Percentiles rank a stretch among this genome's conserved stretches.
phyloP scores from a whole-genome alignment of 2,113 vertebrate genomes.

The cat (Felis catus) region DNA sequence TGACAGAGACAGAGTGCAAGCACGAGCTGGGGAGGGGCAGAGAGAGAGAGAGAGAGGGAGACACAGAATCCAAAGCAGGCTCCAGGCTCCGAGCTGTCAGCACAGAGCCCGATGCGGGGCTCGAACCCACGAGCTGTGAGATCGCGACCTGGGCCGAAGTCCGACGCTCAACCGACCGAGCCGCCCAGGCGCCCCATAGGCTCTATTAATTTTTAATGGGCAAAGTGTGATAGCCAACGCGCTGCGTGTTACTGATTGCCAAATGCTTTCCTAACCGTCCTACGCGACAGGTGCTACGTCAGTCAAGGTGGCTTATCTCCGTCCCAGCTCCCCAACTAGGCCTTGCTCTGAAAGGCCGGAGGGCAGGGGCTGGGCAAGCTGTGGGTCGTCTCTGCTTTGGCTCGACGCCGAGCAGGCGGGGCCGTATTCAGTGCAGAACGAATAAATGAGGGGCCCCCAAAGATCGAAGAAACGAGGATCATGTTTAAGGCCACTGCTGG shows the following conservation, averaged over 20 bases:
- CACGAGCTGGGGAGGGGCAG: no score
- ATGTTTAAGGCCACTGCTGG: background rate
- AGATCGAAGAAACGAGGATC: background rate
- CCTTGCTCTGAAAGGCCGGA: background rate
- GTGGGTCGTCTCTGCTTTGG: background rate
- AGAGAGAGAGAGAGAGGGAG: no score
- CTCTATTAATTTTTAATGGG: fast-evolving
- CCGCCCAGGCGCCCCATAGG: background rate
- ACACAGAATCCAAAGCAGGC: no score
- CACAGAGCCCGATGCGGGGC: no score
- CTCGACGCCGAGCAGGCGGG: background rate
- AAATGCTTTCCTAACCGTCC: background rate
- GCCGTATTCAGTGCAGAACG: background rate
- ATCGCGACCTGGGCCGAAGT: no score
- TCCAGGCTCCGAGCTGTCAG: no score
- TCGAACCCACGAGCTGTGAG: no score
- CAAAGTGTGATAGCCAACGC: background rate
- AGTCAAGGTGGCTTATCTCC: background rate
- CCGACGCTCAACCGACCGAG: no score
- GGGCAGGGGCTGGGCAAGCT: background rate
- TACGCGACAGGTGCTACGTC: fast-evolving
- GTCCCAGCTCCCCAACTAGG: background rate
- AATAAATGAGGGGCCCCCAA: background rate
- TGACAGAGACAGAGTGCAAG: no score
- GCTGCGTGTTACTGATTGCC: background rate